Base-by-base conservation (phyloP, 2,113 vertebrate genomes). In the Porphyrio hochstetteri region DNA sequence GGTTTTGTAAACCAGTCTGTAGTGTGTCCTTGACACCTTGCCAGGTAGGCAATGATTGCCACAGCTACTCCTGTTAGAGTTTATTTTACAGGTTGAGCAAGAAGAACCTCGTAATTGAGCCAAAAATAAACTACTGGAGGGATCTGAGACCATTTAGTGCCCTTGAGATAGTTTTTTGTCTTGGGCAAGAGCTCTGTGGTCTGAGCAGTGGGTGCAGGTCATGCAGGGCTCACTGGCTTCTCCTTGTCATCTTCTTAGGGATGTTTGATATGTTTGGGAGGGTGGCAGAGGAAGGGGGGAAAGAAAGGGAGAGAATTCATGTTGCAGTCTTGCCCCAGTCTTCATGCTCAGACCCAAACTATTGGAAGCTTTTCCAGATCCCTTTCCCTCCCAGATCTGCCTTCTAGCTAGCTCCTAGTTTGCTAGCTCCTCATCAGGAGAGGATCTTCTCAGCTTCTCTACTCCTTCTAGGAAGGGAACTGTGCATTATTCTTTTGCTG, bases 221-320 rank as follows among this genome's bases (percentile, higher is more conserved):
- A 28, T 0, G 1, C 35, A 63, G 74, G 29, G 0, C 42, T 85
- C 0, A 1, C 52, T 80, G 48, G 5, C 16, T 86, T 40, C 23
- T 48, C 31, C 50, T 13, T 16, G 0, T 65, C 35, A 9, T 74
- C 15, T 19, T 81, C 52, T 13, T 42, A 29, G 64, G 59, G 68
- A 15, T 48, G 53, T n/a, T 28, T 28, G 63, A 50, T 71, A 36
- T n/a, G 16, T 38, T 31, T 35, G 40, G 40, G 33, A 44, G 20
- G 33, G 40, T 33, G 23, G 36, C 55, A 75, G 29, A 40, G 61
- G 29, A 60, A 31, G 25, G 15, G 17, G 23, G 17, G n/a, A 36
- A 33, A 68, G 10, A 27, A 69, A 46, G 10, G 4, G 36, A 7
- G 9, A 56, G 23, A 35, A 56, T 7, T 65, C 28, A 18, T 57